phyloP scores from a whole-genome alignment of 2,797 vertebrate genomes.

The Rhadinocentrus ornatus region DNA sequence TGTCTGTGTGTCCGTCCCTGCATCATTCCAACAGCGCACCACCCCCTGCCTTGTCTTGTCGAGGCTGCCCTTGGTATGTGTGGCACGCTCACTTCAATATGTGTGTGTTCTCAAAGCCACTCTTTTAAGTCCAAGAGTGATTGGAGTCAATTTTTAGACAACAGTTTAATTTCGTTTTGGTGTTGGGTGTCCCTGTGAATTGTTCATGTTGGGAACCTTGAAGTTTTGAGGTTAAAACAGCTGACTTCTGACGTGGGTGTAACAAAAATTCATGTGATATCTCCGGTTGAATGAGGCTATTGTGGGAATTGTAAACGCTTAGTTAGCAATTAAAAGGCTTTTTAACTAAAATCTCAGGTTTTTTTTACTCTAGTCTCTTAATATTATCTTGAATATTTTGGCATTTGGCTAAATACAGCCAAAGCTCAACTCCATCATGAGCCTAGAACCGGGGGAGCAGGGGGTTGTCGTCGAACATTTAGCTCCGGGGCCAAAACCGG shows the following conservation, averaged over 20 bases:
- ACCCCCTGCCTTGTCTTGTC: slow-evolving; percentile 57
- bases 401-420: too few relatives aligned
- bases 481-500: too few relatives aligned
- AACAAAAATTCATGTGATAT: background rate
- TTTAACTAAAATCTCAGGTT: background rate
- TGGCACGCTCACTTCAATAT: slow-evolving; percentile 53
- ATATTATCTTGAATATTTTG: background rate
- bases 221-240: background rate
- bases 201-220: background rate
- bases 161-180: slow-evolving; percentile 27
- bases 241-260: background rate
- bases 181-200: slow-evolving; percentile 17
- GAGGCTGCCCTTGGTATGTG: slow-evolving; percentile 78
- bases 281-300: background rate
- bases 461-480: too few relatives aligned
- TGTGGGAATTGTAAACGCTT: background rate
- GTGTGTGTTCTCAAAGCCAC: slow-evolving; percentile 53
- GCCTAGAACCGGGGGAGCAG: too few relatives aligned
- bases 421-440: too few relatives aligned
- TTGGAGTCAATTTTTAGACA: slow-evolving; percentile 31
- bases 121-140: slow-evolving; percentile 44
- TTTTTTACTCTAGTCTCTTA: background rate
- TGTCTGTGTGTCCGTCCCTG: slow-evolving; percentile 68
- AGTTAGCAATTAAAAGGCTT: background rate
- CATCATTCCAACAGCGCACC: slow-evolving; percentile 62